These are phyloP conservation scores for Cacatua alba DNA, from an alignment of 2,113 vertebrate genomes.

Conservation along the genomic window DNA sequence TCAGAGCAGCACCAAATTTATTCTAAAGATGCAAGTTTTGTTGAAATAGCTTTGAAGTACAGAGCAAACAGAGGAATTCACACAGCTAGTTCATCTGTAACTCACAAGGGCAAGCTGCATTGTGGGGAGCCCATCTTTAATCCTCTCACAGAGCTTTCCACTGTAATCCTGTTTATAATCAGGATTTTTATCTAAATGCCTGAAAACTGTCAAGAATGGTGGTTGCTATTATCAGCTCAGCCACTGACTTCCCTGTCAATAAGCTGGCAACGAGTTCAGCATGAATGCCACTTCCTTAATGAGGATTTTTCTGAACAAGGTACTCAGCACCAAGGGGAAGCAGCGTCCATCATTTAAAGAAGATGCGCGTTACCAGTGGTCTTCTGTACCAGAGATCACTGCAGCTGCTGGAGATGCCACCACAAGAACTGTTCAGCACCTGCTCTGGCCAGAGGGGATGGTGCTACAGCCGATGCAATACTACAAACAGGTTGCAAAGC, in stretches of 20 bases:
- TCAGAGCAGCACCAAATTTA: not conserved
- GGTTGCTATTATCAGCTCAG: constrained; percentile 26
- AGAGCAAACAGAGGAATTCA: constrained; percentile 12
- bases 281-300: not conserved
- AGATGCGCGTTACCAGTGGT: accelerated
- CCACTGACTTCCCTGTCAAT: not conserved
- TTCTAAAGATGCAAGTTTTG: not conserved
- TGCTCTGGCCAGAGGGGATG: not conserved
- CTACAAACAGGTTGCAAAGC: no score
- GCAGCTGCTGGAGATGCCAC: not conserved
- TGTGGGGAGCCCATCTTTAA: constrained; percentile 10
- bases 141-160: constrained; percentile 18
- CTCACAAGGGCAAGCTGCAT: constrained; percentile 11
- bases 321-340: not conserved
- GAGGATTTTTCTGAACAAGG: not conserved
- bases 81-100: not conserved
- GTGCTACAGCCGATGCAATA: accelerated
- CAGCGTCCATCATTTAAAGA: not conserved
- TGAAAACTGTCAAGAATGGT: constrained; percentile 18
- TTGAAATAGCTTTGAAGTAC: not conserved
- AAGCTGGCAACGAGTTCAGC: not conserved
- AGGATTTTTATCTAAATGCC: constrained; percentile 41
- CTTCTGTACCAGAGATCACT: not conserved
- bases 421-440: not conserved
- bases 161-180: constrained; percentile 49